A percentile compares a stretch with the other conserved stretches of the same genome.
These are phyloP conservation scores for Pomatostomus ruficeps DNA, from an alignment of 2,113 vertebrate species.

Conservation along the genomic window DNA sequence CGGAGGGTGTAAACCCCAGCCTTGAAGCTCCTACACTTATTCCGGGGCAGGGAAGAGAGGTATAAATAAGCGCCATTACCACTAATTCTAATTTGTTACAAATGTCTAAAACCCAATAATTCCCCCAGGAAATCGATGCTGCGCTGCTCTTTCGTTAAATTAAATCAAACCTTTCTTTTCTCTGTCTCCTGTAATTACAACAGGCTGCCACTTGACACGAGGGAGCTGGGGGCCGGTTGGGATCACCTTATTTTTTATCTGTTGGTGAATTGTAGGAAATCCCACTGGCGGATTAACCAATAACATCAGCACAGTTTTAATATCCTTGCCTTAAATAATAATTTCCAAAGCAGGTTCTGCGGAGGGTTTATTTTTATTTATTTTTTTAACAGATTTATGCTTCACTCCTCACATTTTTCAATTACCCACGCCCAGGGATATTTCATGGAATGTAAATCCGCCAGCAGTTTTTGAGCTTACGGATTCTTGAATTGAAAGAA, in stretches of 20 bases:
- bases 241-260: slow-evolving; percentile 4
- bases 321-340: not conserved
- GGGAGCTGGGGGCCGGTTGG: not conserved
- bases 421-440: not conserved
- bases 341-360: not conserved
- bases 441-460: not conserved
- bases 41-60: not conserved
- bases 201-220: not conserved
- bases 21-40: slow-evolving; percentile 39
- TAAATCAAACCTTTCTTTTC: not conserved
- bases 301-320: not conserved
- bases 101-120: not conserved
- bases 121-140: not conserved
- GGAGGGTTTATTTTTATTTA: no score
- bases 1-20: not conserved
- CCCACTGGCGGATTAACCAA: not conserved
- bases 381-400: not conserved
- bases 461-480: not conserved
- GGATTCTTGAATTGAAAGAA: not conserved
- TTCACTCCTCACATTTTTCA: not conserved
- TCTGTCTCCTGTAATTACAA: not conserved
- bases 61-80: slow-evolving; percentile 1
- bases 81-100: not conserved
- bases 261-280: not conserved
- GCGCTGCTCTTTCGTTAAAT: not conserved